These are phyloP conservation scores for Aricia agestis DNA, from an alignment of 1,140 invertebrate species.

Conservation along the genomic window DNA sequence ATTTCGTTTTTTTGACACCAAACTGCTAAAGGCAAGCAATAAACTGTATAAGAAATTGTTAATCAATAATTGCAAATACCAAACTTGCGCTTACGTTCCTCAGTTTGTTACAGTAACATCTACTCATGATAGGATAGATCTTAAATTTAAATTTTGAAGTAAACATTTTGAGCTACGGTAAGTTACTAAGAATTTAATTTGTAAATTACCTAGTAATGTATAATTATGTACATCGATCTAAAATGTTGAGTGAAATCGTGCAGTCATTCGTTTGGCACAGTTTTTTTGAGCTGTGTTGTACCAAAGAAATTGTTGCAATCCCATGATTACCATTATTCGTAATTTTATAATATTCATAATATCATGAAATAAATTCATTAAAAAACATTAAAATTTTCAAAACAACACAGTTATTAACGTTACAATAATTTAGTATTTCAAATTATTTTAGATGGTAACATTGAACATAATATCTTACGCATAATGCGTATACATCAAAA, in stretches of 20 bases:
- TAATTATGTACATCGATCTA: conserved; percentile 69
- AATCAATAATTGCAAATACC: background rate
- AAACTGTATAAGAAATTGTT: no score
- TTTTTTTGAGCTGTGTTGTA: conserved; percentile 37
- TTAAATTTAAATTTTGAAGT: conserved; percentile 61
- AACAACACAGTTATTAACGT: background rate
- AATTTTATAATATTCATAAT: conserved; percentile 14
- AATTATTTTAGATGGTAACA: background rate
- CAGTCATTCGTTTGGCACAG: conserved; percentile 37
- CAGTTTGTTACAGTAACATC: conserved; percentile 45
- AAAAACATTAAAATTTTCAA: background rate
- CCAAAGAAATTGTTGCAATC: conserved; percentile 33
- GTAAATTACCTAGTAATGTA: conserved; percentile 57
- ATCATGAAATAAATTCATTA: background rate
- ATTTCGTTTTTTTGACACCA: background rate
- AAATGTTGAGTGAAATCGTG: conserved; percentile 38
- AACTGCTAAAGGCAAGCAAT: no score
- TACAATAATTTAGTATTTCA: background rate
- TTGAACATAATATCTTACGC: background rate
- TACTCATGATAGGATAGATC: conserved; percentile 58
- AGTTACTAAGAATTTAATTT: conserved; percentile 51
- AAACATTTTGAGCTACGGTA: conserved; percentile 65
- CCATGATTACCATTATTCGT: conserved; percentile 17
- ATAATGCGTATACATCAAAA: background rate
- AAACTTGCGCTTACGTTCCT: conserved; percentile 21